Conservation (phyloP, 2,888 invertebrate genomes). For the Amphipyra tragopoginis region DNA sequence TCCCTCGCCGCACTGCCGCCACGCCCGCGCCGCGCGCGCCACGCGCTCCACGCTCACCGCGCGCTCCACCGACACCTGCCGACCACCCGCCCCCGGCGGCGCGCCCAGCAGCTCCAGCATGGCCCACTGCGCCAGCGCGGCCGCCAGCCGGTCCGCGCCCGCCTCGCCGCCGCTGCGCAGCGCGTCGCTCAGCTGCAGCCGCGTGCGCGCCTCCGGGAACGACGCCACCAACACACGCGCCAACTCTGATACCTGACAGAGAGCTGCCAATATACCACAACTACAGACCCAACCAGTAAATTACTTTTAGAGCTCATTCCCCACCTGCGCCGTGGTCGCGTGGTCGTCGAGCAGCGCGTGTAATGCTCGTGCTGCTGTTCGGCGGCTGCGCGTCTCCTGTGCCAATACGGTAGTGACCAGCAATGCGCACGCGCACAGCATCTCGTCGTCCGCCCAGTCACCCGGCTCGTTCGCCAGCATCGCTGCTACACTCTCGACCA, state of each 20-base stretch:
- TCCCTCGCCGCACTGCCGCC: slow-evolving; percentile 28
- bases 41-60: slow-evolving; percentile 9
- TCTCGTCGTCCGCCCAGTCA: slow-evolving; percentile 36
- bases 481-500: slow-evolving; percentile 4
- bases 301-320: too few relatives aligned
- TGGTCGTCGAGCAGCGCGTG: slow-evolving; percentile 46
- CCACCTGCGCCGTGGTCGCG: slow-evolving; percentile 27
- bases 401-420: slow-evolving; percentile 40
- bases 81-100: slow-evolving; percentile 20
- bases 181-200: slow-evolving; percentile 50
- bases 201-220: slow-evolving; percentile 31
- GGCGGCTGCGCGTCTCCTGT: slow-evolving; percentile 25
- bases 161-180: slow-evolving; percentile 48
- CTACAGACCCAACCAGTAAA: too few relatives aligned
- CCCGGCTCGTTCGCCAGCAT: slow-evolving; percentile 16
- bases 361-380: slow-evolving; percentile 30
- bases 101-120: slow-evolving; percentile 30
- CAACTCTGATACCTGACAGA: slow-evolving; percentile 23
- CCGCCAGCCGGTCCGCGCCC: slow-evolving; percentile 36
- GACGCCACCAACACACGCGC: slow-evolving; percentile 23
- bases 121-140: slow-evolving; percentile 17
- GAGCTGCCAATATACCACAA: not conserved
- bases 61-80: slow-evolving; percentile 2
- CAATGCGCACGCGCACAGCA: slow-evolving; percentile 35
- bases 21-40: slow-evolving; percentile 27